These are phyloP conservation scores for Eudemis profundana DNA, from an alignment of 2,888 invertebrate genomes.

Conservation along the genomic window DNA sequence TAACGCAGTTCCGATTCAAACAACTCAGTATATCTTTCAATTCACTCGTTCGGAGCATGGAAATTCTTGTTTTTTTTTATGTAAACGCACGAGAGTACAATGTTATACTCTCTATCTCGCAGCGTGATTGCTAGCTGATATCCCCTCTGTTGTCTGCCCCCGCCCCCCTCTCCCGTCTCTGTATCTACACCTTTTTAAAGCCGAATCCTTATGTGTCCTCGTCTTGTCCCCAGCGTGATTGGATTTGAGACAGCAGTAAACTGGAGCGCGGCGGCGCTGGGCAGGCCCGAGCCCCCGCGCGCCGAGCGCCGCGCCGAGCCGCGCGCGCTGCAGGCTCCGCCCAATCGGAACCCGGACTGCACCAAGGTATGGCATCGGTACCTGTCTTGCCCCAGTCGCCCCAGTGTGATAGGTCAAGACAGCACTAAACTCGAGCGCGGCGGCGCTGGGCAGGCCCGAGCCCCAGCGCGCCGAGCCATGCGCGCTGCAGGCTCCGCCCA, in stretches of 20 bases:
- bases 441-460: constrained; percentile 66
- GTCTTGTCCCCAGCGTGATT: constrained; percentile 59
- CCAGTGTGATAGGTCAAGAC: constrained; percentile 70
- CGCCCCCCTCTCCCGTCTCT: too few species aligned
- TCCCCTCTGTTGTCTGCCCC: too few species aligned
- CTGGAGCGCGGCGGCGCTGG: constrained; percentile 65
- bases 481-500: constrained; percentile 52
- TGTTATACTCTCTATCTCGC: too few species aligned
- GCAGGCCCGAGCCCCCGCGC: constrained; percentile 64
- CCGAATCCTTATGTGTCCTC: too few species aligned
- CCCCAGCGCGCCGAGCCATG: constrained; percentile 60
- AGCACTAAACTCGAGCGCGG: constrained; percentile 63
- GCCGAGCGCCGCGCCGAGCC: constrained; percentile 55
- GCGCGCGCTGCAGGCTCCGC: constrained; percentile 55
- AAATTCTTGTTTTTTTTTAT: too few species aligned
- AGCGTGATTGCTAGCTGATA: too few species aligned
- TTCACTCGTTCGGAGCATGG: too few species aligned
- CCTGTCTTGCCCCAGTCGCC: background rate
- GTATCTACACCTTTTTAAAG: too few species aligned
- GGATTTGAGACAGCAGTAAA: constrained; percentile 64
- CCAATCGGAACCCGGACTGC: constrained; percentile 56
- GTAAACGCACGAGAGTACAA: too few species aligned
- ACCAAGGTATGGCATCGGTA: constrained; percentile 66
- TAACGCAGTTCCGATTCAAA: too few species aligned
- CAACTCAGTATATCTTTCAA: too few species aligned